Evolutionary conservation across 2,113 vertebrate species (phyloP).

Genomic region (Guaruba guarouba): DNA sequence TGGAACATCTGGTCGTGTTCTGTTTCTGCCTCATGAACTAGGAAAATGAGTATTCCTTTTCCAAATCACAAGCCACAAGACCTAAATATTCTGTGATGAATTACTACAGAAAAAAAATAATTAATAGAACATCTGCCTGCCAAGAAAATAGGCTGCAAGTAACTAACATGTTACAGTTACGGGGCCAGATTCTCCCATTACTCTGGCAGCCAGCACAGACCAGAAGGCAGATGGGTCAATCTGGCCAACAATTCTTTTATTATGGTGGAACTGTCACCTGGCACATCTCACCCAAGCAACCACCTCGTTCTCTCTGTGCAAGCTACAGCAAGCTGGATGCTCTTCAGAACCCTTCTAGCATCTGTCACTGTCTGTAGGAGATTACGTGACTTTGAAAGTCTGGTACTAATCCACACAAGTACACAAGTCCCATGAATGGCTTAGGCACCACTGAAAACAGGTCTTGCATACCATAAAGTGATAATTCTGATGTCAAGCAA

Average conservation of each 20-base stretch:
- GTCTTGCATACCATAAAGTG: not conserved
- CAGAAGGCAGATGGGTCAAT: constrained; percentile 47
- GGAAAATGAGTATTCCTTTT: constrained; percentile 44
- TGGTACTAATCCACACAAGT: not conserved
- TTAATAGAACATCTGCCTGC: constrained; percentile 61
- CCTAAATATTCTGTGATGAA: constrained; percentile 51
- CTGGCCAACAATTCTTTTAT: not conserved
- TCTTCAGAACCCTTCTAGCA: not conserved
- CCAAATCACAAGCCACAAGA: constrained; percentile 23
- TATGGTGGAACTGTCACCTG: not conserved
- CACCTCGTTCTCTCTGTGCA: not conserved
- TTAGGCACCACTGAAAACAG: not conserved
- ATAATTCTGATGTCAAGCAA: not conserved
- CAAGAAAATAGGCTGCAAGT: constrained; percentile 31
- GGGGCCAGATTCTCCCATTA: not conserved
- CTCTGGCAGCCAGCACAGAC: constrained; percentile 23
- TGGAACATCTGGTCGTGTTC: constrained; percentile 38
- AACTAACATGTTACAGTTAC: not conserved
- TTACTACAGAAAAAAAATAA: constrained; percentile 44
- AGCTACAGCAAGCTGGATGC: not conserved
- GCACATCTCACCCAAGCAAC: not conserved
- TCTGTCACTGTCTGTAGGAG: not conserved
- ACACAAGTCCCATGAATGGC: not conserved
- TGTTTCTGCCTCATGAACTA: constrained; percentile 52
- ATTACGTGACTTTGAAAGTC: not conserved